Base-by-base conservation (phyloP, 2,888 invertebrate genomes). In the Laothoe populi region DNA sequence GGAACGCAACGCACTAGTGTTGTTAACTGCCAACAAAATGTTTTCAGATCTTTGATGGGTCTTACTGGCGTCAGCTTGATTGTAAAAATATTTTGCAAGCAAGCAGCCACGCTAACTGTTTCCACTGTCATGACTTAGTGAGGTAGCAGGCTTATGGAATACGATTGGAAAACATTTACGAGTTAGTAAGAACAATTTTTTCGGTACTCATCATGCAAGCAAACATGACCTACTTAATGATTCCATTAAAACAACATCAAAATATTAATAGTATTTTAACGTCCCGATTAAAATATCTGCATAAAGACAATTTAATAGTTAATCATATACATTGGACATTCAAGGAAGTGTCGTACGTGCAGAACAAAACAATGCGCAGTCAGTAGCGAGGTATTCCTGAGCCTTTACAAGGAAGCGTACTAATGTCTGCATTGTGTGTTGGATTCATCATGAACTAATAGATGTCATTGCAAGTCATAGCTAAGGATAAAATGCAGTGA, bases 271-370 rank as follows among this genome's bases (percentile, higher is more conserved):
- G 35, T 19, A 11, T 31, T 31, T 53, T 53, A 53, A 35, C 26
- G 7, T 31, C 19, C 11, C 19, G 24, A n/a, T n/a, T n/a, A n/a
- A n/a, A n/a, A n/a, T n/a, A n/a, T n/a, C n/a, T n/a, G n/a, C n/a
- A n/a, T n/a, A n/a, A n/a, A n/a, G n/a, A n/a, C 4, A 26, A 11
- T 53, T 19, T 31, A 46, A 46, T 23, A 0, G 13, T 46, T 23
- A 13, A 46, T 24, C 19, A 44, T 19, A 19, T 8, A 19, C 44
- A 44, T 44, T 19, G 16, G 19, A 19, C 19, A 31, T 35, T 24
- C 19, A 31, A 31, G 53, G 53, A 53, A 53, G 35, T 19, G 53
- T 35, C n/a, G 35, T 53, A 53, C 53, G 53, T 53, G 53, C 19
- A 8, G 1, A 19, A 4, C 3, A 35, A 48, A 19, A 53, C 53